These are phyloP conservation scores for Cephus rjabovi DNA, from an alignment of 2,888 invertebrate genomes.

Conservation along the genomic window DNA sequence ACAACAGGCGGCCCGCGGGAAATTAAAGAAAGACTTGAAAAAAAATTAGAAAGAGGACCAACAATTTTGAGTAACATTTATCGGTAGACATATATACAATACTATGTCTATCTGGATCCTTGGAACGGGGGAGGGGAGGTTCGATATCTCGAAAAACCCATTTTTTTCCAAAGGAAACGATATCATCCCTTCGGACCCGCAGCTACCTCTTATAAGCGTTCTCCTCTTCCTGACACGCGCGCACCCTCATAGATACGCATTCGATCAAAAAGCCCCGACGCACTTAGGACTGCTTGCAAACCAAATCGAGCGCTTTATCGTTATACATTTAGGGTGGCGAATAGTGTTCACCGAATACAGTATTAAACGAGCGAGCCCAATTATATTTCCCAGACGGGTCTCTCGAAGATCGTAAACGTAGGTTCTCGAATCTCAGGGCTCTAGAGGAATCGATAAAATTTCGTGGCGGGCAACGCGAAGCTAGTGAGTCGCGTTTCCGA, in stretches of 20 bases:
- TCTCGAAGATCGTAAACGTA: neutral
- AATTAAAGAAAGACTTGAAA: neutral
- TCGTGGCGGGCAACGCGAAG: slow-evolving; percentile 1
- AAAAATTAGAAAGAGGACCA: neutral
- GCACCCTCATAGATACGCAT: slow-evolving; percentile 26
- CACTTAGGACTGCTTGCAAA: slow-evolving; percentile 40
- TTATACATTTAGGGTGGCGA: slow-evolving; percentile 9
- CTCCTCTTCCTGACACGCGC: too few species aligned
- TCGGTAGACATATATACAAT: too few species aligned
- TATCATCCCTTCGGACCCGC: too few species aligned
- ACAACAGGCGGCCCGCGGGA: neutral
- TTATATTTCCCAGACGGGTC: too few species aligned
- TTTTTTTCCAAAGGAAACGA: too few species aligned
- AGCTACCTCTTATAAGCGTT: too few species aligned
- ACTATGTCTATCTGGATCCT: too few species aligned
- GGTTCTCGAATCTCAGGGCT: neutral
- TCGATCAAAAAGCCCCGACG: slow-evolving; percentile 48
- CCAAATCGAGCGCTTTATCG: slow-evolving; percentile 46
- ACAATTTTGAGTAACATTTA: neutral
- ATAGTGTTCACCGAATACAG: neutral
- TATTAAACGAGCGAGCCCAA: too few species aligned
- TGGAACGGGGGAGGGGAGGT: too few species aligned
- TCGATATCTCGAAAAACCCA: too few species aligned
- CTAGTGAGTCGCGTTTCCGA: slow-evolving; percentile 23
- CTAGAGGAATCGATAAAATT: slow-evolving; percentile 1